Evolutionary conservation across 64 coral and sea anemone genomes (phyloP), one percentile per base, ranked within the genome.

Genomic region (Pocillopora verrucosa): DNA sequence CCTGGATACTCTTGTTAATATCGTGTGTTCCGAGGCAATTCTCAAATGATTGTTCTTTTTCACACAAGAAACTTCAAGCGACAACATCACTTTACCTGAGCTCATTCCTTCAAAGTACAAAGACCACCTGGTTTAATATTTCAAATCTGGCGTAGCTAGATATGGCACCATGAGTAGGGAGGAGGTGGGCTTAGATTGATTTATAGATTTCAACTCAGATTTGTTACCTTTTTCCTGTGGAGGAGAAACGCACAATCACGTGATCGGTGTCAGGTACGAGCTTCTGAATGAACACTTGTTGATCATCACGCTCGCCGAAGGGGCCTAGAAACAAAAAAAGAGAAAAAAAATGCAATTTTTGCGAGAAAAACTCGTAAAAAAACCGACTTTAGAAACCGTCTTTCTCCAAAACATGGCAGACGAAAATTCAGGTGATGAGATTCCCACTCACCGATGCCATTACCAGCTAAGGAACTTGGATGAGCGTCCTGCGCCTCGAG

Each of bases 231-330:
- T 95, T 95, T 76, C 97, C 97, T 72, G 93, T 99, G 15, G 97
- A 99, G 0, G 94, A 95, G 34, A 99, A 92, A 78, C 97, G 90
- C 26, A 99, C 88, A 22, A 95, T 81, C 61, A 99, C 88, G 34
- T 99, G 91, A 72, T 99, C 94, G 3, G 97, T 93, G 73, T 99
- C 97, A 65, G 97, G 97, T 13, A 99, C 97, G 70, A 99, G 92
- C 88, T 99, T 99, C 74, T 99, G 97, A 56, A 99, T 77, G 70
- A 99, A 99, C 84, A 99, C 94, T 76, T 99, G 97, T 74, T 99
- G 97, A 58, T 99, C 97, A 63, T 99, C 97, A 15, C 97, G 97
- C 56, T 99, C 97, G 58, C 97, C 97, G 77, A 99, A 95, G 5
- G 97, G 97, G 16, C 97, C 97, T 99, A 76, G 16, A 68, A 41